A percentile compares a stretch with the other conserved stretches of the same genome.
These are phyloP conservation scores for Zaprionus gabonicus DNA, from an alignment of 1,140 invertebrate genomes.

Conservation along the genomic window DNA sequence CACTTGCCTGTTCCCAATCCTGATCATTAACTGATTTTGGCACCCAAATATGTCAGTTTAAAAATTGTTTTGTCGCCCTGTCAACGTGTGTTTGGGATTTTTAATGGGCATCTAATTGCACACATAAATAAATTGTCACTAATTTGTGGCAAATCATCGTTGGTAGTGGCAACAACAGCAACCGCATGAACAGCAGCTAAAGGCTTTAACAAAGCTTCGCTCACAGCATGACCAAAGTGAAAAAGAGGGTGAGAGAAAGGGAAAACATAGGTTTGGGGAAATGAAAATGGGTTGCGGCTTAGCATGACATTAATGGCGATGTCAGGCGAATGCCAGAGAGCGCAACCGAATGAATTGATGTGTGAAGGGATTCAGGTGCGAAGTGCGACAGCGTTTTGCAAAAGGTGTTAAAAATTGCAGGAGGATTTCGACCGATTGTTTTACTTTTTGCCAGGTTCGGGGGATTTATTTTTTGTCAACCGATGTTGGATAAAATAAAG, in stretches of 20 bases:
- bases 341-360: constrained; percentile 35
- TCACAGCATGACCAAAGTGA: constrained; percentile 21
- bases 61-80: constrained; percentile 40
- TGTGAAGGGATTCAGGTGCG: constrained; percentile 24
- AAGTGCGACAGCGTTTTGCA: constrained; percentile 3
- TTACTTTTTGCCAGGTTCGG: no score
- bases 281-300: constrained; percentile 49
- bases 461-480: not conserved
- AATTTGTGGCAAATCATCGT: constrained; percentile 72
- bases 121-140: constrained; percentile 77
- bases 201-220: constrained; percentile 22
- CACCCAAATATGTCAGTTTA: constrained; percentile 27
- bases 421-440: constrained; percentile 20
- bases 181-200: not conserved
- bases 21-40: not conserved
- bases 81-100: constrained; percentile 44
- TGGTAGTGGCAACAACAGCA: constrained; percentile 32
- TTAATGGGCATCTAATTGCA: constrained; percentile 59
- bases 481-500: not conserved
- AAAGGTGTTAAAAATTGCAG: constrained; percentile 34
- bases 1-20: not conserved
- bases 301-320: constrained; percentile 46
- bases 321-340: not conserved
- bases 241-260: not conserved
- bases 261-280: not conserved